A percentile compares a stretch with the other conserved stretches of the same genome.
These are phyloP conservation scores for Corbicula japonica DNA, from an alignment of 2,888 invertebrate species.

Conservation along the genomic window DNA sequence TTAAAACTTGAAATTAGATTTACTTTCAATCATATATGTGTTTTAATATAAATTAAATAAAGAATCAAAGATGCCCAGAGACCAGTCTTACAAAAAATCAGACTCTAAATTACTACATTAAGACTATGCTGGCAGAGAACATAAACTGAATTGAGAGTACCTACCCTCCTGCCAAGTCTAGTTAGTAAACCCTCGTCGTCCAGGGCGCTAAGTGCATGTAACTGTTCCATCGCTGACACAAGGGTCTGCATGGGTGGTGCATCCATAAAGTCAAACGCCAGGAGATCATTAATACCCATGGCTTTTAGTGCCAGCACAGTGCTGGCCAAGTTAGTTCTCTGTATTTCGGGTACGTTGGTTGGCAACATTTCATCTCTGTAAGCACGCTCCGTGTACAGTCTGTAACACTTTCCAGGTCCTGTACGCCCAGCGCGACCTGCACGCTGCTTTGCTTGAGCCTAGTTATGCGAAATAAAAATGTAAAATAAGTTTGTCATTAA, in stretches of 20 bases:
- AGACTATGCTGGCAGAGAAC: too few species aligned
- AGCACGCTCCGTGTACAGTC: conserved; percentile 98
- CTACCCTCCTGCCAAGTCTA: conserved; percentile 89
- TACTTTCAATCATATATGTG: too few species aligned
- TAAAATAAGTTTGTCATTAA: too few species aligned
- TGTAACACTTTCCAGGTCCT: conserved; percentile 98
- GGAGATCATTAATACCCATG: conserved; percentile 99
- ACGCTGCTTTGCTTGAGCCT: conserved; percentile 98
- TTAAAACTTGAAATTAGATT: too few species aligned
- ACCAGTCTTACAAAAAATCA: too few species aligned
- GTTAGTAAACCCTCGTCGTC: conserved; percentile 91
- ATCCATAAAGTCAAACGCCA: conserved; percentile 99
- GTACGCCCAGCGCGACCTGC: conserved; percentile 99
- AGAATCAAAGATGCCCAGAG: too few species aligned
- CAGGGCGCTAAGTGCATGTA: conserved; percentile 98
- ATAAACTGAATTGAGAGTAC: too few species aligned
- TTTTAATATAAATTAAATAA: too few species aligned
- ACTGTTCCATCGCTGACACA: conserved; percentile 98
- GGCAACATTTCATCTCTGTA: conserved; percentile 98
- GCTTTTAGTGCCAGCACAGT: conserved; percentile 98
- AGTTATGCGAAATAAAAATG: too few species aligned
- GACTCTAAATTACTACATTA: too few species aligned
- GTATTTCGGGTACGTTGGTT: conserved; percentile 96
- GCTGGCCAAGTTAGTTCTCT: conserved; percentile 98
- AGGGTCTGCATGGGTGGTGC: conserved; percentile 99